These are phyloP conservation scores for Acinonyx jubatus DNA, from an alignment of 2,113 vertebrate species.

Conservation along the genomic window DNA sequence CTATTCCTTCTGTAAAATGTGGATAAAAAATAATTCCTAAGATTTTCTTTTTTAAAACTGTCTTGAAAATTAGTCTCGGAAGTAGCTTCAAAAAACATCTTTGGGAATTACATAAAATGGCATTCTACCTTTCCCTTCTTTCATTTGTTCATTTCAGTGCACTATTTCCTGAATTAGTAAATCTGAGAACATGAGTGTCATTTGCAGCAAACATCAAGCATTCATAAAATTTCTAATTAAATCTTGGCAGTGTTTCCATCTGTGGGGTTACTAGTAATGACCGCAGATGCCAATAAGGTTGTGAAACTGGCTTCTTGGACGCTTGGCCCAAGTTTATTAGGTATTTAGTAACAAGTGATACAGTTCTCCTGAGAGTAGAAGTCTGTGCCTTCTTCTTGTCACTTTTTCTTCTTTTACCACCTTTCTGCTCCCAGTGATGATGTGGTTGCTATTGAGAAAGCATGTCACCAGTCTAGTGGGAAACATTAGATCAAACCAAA, in stretches of 20 bases:
- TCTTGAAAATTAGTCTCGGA: constrained; percentile 27
- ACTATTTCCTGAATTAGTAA: constrained; percentile 21
- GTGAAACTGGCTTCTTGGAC: background rate
- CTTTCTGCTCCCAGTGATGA: background rate
- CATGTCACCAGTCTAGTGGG: background rate
- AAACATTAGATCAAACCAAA: background rate
- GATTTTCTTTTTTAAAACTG: constrained; percentile 2
- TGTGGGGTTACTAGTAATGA: background rate
- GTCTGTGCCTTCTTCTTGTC: background rate
- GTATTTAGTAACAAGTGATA: background rate
- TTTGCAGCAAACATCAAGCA: background rate
- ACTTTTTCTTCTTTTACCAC: background rate
- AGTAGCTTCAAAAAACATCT: background rate
- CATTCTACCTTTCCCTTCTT: background rate
- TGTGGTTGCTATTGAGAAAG: background rate
- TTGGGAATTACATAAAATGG: background rate
- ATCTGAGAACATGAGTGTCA: background rate
- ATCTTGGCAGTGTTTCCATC: background rate
- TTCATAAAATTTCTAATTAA: background rate
- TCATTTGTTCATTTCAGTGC: background rate
- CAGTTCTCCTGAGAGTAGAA: background rate
- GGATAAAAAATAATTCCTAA: constrained; percentile 16
- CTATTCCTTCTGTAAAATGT: background rate
- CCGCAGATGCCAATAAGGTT: background rate
- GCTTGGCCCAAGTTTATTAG: background rate